Base-by-base conservation (phyloP, 2,797 vertebrate species). In the Helicolenus hilgendorfi region DNA sequence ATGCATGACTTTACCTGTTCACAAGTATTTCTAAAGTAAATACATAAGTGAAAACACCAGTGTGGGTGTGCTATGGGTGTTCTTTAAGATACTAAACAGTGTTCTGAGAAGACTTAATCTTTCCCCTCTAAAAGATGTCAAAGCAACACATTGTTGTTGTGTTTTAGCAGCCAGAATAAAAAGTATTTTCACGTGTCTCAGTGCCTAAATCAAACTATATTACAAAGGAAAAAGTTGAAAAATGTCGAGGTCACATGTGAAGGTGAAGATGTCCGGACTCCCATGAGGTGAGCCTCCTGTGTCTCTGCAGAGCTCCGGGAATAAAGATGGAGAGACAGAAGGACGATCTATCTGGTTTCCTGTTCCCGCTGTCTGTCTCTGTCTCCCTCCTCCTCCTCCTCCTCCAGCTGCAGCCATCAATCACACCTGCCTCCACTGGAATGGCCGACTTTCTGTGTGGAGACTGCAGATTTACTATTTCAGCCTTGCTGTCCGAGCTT, bases 381-480 rank as follows among this genome's bases (percentile, higher is more conserved):
- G 71, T 68, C 60, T 65, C 53, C 7, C 49, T 26, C 15, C 86
- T 26, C 15, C 86, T 26, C 15, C 86, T 64, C 26, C 58, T 20
- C 45, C 45, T 53, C 20, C 55, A 73, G 58, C 81, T 27, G 83
- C 41, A n/a, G 5, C 70, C 79, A 85, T 92, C 83, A 58, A 86
- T 94, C 91, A 86, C 33, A 0, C 15, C 86, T 8, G 71, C 35
- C 69, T 81, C 55, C 3, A 41, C 82, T 73, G 71, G 86, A 89
- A 89, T 63, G 87, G 81, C 77, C 11, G 49, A 82, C 71, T 79
- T 6, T 86, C 75, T 20, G 4, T 18, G 65, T 8, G 65, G 33
- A 79, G 58, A 8, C 76, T 35, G 83, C 60, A 79, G 81, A 78
- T 89, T 89, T 90, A 79, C 74, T 81, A 24, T 87, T 75, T 83